Evolutionary conservation across 1,140 invertebrate species (phyloP).

Genomic region (Lucilia cuprina): DNA sequence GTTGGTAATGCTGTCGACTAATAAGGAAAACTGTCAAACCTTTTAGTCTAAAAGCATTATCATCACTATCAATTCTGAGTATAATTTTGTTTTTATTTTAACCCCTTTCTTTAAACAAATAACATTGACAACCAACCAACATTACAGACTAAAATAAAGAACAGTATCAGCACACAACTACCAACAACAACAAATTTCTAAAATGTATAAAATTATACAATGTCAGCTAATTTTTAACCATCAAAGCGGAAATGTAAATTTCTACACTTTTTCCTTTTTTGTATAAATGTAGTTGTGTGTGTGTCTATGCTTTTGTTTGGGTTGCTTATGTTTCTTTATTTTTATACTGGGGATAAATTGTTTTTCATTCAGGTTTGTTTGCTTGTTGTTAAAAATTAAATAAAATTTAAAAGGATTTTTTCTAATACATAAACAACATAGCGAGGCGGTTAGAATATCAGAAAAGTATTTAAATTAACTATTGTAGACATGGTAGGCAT

Average conservation of each 20-base stretch:
- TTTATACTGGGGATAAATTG: neutral
- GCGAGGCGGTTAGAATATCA: neutral
- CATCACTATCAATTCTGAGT: neutral
- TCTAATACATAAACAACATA: neutral
- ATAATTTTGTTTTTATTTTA: neutral
- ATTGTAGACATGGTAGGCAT: neutral
- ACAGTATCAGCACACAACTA: neutral
- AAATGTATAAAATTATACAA: neutral
- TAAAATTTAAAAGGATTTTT: neutral
- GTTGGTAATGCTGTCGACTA: neutral
- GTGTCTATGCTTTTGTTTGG: too few relatives aligned
- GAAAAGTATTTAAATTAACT: neutral
- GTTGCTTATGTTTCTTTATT: neutral
- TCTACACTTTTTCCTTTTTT: neutral
- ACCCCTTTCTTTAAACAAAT: neutral
- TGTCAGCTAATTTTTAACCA: slow-evolving; percentile 11
- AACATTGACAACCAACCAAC: neutral
- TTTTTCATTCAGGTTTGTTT: neutral
- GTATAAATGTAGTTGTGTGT: neutral
- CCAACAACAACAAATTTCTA: neutral
- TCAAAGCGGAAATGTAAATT: slow-evolving; percentile 14
- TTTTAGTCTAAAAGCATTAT: neutral
- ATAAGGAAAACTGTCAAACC: neutral
- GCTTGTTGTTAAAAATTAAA: neutral
- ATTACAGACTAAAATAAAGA: neutral